Percentiles rank a stretch among this genome's conserved stretches.
Evolutionary conservation across 2,797 vertebrate genomes (phyloP).

Genomic region (Chromis chromis): DNA sequence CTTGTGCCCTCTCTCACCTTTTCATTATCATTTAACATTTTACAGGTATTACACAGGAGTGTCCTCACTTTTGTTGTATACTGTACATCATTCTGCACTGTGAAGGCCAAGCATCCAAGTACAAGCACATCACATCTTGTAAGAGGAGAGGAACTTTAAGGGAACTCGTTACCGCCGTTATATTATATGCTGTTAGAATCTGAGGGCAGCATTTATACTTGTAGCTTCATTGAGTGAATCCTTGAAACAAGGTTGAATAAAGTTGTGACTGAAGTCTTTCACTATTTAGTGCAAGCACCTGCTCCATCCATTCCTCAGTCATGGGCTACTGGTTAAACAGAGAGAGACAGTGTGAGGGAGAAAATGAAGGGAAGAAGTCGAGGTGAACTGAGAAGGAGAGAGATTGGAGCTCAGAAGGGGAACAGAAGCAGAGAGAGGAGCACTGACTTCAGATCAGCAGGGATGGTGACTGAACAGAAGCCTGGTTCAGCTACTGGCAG

Average conservation of each 20-base stretch:
- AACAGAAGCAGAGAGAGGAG: constrained; percentile 21
- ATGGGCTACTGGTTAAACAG: not conserved
- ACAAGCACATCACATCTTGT: not conserved
- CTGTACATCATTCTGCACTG: no score
- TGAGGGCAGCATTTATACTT: not conserved
- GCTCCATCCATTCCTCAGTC: constrained; percentile 23
- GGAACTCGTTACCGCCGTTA: not conserved
- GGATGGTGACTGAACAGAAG: constrained; percentile 57
- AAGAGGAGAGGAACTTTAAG: not conserved
- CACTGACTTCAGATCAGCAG: constrained; percentile 51
- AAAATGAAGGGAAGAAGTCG: constrained; percentile 1
- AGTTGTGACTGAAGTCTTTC: constrained; percentile 2
- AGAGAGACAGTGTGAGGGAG: constrained; percentile 33
- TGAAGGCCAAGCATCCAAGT: no score
- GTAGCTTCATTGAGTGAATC: not conserved
- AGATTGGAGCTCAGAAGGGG: constrained; percentile 3
- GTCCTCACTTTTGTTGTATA: no score
- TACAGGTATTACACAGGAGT: no score
- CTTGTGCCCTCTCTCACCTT: no score
- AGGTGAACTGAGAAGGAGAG: constrained; percentile 7
- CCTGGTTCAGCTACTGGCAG: constrained; percentile 61
- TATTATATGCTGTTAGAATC: not conserved
- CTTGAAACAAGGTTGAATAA: constrained; percentile 7
- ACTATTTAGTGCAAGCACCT: constrained; percentile 49
- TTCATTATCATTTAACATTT: no score